These are phyloP conservation scores for Diorhabda elongata DNA, from an alignment of 1,140 invertebrate genomes.

Conservation along the genomic window DNA sequence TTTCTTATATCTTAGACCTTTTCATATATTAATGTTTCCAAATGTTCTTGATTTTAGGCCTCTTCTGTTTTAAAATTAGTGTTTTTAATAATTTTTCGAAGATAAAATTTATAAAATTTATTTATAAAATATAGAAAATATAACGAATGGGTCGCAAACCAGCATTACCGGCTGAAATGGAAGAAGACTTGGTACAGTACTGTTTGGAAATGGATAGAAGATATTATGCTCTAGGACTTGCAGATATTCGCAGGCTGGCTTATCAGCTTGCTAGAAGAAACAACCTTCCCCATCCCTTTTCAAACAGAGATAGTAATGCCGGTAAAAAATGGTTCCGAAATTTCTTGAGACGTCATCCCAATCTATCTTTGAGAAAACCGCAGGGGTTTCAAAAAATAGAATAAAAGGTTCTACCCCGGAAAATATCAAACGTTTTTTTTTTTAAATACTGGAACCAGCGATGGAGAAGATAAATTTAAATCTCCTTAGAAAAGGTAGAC, in stretches of 20 bases:
- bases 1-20: no score
- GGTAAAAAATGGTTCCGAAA: conserved; percentile 3
- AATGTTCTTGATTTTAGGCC: no score
- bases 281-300: neutral
- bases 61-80: no score
- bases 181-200: conserved; percentile 6
- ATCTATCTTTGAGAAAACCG: neutral
- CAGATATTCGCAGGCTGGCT: neutral
- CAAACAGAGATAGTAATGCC: neutral
- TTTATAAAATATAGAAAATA: no score
- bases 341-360: conserved; percentile 3
- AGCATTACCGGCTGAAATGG: neutral
- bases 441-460: conserved; percentile 6
- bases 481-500: neutral
- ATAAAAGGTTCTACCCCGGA: conserved; percentile 2
- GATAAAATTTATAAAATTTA: no score
- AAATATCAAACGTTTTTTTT: neutral
- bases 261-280: neutral
- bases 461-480: conserved; percentile 8
- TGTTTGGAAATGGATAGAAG: conserved; percentile 8
- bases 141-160: no score
- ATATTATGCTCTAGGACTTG: conserved; percentile 1
- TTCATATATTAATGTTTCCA: no score
- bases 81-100: no score
- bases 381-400: conserved; percentile 8